phyloP scores from a whole-genome alignment of 1,140 invertebrate species.

The Listronotus oregonensis region DNA sequence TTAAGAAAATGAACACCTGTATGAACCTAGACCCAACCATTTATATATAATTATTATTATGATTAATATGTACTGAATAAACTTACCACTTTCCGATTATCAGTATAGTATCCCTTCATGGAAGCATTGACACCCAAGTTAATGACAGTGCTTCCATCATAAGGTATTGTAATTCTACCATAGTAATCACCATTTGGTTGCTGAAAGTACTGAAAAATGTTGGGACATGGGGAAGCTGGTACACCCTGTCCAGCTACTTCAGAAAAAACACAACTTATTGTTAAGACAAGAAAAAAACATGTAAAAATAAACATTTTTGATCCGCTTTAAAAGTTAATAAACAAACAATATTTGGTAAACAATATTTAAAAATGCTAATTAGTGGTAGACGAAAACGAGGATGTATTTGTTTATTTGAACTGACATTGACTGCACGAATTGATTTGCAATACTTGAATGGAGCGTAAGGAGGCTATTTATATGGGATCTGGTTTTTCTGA shows the following conservation, averaged over 20 bases:
- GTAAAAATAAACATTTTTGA: neutral
- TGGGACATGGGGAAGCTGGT: slow-evolving; percentile 40
- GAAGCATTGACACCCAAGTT: slow-evolving; percentile 41
- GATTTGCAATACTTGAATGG: slow-evolving; percentile 25
- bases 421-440: slow-evolving; percentile 12
- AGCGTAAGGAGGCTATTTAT: slow-evolving; percentile 29
- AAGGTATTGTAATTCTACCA: slow-evolving; percentile 36
- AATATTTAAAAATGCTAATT: no score
- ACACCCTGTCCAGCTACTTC: slow-evolving; percentile 17
- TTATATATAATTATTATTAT: no score
- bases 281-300: neutral
- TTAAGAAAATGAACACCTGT: no score
- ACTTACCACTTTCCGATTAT: slow-evolving; percentile 27
- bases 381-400: neutral
- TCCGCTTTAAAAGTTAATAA: no score
- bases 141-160: slow-evolving; percentile 38
- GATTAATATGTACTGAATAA: no score
- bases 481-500: slow-evolving; percentile 27
- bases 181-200: slow-evolving; percentile 27
- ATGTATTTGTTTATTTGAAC: slow-evolving; percentile 15
- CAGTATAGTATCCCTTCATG: slow-evolving; percentile 35
- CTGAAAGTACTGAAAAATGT: slow-evolving; percentile 36
- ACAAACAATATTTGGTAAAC: no score
- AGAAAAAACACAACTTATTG: neutral
- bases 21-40: no score